Conservation (phyloP, 2,888 invertebrate species). For the Steromphala cineraria region DNA sequence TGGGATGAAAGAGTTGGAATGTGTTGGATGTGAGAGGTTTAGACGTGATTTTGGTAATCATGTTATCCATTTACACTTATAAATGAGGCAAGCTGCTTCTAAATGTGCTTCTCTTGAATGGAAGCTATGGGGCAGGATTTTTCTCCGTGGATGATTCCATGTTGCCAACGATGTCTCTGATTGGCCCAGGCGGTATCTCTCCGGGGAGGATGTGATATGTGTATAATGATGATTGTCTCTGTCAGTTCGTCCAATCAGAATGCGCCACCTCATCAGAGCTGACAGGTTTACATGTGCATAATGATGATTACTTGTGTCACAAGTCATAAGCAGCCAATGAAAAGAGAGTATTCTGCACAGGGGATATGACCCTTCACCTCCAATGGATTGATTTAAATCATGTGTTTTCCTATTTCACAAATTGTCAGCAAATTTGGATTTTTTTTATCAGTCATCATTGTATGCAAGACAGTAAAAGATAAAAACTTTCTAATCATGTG, state of each 20-base stretch:
- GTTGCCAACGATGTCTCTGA: background rate
- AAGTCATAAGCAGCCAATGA: background rate
- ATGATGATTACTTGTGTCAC: background rate
- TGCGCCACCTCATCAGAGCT: background rate
- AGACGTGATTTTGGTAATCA: too few species aligned
- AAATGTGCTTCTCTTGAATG: too few species aligned
- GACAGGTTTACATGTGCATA: background rate
- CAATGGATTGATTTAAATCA: background rate
- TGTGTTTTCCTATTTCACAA: background rate
- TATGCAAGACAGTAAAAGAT: too few species aligned
- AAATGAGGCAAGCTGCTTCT: too few species aligned
- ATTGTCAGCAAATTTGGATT: too few species aligned
- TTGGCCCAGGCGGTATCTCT: background rate
- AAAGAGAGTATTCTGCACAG: background rate
- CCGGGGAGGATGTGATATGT: background rate
- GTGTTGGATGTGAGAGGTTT: too few species aligned
- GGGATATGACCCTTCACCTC: background rate
- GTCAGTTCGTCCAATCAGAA: background rate
- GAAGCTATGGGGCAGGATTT: background rate
- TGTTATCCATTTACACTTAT: too few species aligned
- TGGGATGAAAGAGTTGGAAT: too few species aligned
- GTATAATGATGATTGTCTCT: background rate
- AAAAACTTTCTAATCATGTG: too few species aligned
- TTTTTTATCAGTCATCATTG: too few species aligned
- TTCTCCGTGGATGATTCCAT: background rate